phyloP scores from a whole-genome alignment of 1,140 invertebrate genomes.

The Planococcus citri region DNA sequence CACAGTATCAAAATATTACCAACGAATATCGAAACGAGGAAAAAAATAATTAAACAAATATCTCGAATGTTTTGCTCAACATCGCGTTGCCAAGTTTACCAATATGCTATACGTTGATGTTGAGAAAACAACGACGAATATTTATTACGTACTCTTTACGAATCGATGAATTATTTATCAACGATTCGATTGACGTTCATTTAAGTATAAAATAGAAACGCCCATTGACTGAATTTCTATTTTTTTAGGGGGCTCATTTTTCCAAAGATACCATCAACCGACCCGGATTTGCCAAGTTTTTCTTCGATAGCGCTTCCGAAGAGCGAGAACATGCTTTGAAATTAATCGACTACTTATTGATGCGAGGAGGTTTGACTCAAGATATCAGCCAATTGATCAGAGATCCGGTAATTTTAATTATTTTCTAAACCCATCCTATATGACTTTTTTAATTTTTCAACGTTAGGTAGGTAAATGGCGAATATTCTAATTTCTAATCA shows the following conservation, averaged over 20 bases:
- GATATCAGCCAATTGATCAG: conserved; percentile 50
- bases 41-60: neutral
- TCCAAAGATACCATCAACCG: conserved; percentile 61
- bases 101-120: no score
- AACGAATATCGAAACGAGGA: no score
- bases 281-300: conserved; percentile 78
- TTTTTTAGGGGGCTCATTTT: conserved; percentile 68
- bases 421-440: conserved; percentile 24
- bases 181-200: neutral
- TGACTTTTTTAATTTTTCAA: no score
- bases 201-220: neutral
- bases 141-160: no score
- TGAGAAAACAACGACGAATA: no score
- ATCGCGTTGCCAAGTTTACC: neutral
- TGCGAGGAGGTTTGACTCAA: conserved; percentile 63
- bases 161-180: conserved; percentile 6
- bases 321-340: conserved; percentile 83
- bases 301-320: conserved; percentile 71
- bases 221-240: conserved; percentile 10
- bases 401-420: conserved; percentile 42
- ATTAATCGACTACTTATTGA: conserved; percentile 77
- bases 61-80: neutral
- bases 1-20: neutral
- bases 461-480: no score
- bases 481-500: neutral